Base-by-base conservation (phyloP, 2,797 vertebrate genomes). In the Danio aesculapii region DNA sequence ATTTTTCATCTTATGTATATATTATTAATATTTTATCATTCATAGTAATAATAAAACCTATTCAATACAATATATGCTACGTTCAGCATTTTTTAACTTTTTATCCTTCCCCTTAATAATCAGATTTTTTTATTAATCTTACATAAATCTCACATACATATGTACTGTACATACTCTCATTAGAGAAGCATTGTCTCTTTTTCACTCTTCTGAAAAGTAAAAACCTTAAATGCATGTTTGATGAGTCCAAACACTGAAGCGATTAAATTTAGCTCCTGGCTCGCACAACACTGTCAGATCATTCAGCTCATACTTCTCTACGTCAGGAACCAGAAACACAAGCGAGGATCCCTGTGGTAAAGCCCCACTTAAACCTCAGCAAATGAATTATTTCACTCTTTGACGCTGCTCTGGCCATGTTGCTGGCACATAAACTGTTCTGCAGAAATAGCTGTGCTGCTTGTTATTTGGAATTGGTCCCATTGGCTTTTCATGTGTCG, bases 211-310 rank as follows among this genome's bases (percentile, higher is more conserved):
- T 43, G 50, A 69, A 75, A 77, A 59, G 72, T 70, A 61, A 81
- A 59, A 82, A 81, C 19, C 61, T 55, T 64, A 59, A 81, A 81
- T 84, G n/a, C 68, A 86, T 86, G 75, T 85, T 84, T 78, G 67
- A 79, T 84, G 77, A 84, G 64, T 74, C 21, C n/a, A 70, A 61
- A 70, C 75, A 67, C 66, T 70, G 30, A 68, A n/a, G 78, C 41
- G 53, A 81, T 71, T 46, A 58, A 64, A 82, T 66, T 68, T 58
- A 59, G 19, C 75, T 49, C 21, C 50, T 46, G 19, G 39, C 64
- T 81, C 66, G 30, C 66, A 43, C 16, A 3, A 19, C 19, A 46
- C 69, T 81, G 84, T 88, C 85, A 84, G 80, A 84, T 76, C 66
- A 58, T 78, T 87, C 73, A 83, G 49, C 66, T 84, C 75, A 17